phyloP scores from a whole-genome alignment of 2,797 vertebrate genomes.

The Pampus argenteus region DNA sequence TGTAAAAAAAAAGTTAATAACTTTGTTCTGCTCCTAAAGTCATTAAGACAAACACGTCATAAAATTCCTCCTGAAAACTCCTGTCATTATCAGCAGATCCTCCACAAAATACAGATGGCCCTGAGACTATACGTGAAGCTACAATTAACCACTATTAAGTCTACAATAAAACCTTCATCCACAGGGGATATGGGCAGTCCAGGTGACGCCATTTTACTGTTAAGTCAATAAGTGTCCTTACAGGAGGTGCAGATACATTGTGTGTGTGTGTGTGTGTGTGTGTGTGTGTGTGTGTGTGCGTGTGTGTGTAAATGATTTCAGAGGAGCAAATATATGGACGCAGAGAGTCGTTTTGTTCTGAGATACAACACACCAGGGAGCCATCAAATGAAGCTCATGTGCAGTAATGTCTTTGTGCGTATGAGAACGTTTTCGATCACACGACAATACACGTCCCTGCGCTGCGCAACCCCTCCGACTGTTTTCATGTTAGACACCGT shows the following conservation, averaged over 20 bases:
- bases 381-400: slow-evolving; percentile 46
- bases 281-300: slow-evolving; percentile 29
- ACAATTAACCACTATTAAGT: slow-evolving; percentile 62
- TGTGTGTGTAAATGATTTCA: slow-evolving; percentile 34
- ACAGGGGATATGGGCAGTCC: slow-evolving; percentile 14
- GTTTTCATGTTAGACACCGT: slow-evolving; percentile 23
- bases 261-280: too few relatives aligned
- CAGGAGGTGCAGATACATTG: slow-evolving; percentile 36
- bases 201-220: slow-evolving; percentile 67
- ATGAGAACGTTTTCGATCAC: background rate
- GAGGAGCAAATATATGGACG: slow-evolving; percentile 38
- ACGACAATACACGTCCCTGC: slow-evolving; percentile 4
- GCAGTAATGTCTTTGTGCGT: slow-evolving; percentile 44
- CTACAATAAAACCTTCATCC: slow-evolving; percentile 59
- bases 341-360: slow-evolving; percentile 40
- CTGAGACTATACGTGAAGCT: slow-evolving; percentile 45
- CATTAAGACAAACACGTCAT: slow-evolving; percentile 39
- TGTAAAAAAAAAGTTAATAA: slow-evolving; percentile 47
- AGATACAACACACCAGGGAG: slow-evolving; percentile 63
- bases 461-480: background rate
- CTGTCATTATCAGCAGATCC: slow-evolving; percentile 35
- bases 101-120: slow-evolving; percentile 43
- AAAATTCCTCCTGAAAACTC: slow-evolving; percentile 28
- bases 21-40: slow-evolving; percentile 33
- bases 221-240: slow-evolving; percentile 61